A percentile compares a stretch with the other conserved stretches of the same genome.
phyloP scores from a whole-genome alignment of 2,888 invertebrate genomes.

The Frankliniella intonsa region DNA sequence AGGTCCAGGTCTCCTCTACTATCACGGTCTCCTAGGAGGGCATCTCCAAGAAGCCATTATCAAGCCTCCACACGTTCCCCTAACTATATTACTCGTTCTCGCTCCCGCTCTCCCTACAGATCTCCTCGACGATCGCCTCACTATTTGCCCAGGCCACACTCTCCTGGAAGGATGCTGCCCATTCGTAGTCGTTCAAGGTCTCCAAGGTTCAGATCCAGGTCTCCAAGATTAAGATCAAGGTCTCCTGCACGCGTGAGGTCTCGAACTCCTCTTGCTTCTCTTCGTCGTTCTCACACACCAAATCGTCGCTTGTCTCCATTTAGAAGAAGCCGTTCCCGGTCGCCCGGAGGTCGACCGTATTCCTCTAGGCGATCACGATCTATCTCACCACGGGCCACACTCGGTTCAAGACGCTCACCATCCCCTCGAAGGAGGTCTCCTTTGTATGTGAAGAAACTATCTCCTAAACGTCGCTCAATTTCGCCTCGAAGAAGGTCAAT shows the following conservation, averaged over 20 bases:
- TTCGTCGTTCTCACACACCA: not conserved
- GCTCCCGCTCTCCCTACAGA: not conserved
- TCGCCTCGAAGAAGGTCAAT: not conserved
- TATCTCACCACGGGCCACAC: not conserved
- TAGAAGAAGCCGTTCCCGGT: not conserved
- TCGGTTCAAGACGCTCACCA: not conserved
- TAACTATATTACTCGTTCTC: not conserved
- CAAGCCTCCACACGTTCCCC: not conserved
- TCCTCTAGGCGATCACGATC: not conserved
- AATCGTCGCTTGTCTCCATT: not conserved
- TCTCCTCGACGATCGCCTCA: not conserved
- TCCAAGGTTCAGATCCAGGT: not conserved
- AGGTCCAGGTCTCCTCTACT: not conserved
- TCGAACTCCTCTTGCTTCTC: not conserved
- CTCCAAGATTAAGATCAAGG: not conserved
- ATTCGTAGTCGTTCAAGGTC: not conserved
- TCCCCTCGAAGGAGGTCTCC: not conserved
- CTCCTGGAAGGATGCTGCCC: not conserved
- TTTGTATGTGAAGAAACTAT: not conserved
- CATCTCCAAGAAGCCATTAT: not conserved
- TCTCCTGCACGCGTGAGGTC: not conserved
- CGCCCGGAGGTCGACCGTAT: not conserved
- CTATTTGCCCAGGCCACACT: not conserved
- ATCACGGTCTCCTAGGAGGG: not conserved
- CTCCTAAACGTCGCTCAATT: not conserved